Conservation (phyloP, 2,797 vertebrate genomes). For the Hylomyscus alleni region DNA sequence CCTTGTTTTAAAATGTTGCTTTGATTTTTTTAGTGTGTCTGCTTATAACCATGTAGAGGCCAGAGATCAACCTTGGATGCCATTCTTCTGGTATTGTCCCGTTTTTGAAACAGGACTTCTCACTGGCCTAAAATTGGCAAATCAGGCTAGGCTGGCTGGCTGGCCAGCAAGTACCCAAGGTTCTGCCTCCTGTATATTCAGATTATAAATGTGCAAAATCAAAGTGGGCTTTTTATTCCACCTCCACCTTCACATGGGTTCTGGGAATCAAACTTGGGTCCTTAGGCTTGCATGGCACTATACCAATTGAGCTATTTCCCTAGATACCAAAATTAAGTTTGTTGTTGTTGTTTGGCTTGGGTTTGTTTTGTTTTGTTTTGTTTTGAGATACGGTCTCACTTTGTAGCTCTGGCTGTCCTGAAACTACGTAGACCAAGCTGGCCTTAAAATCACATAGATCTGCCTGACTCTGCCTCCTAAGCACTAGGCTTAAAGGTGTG, state of each 20-base stretch:
- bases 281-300: not conserved
- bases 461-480: not conserved
- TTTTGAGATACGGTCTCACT: not conserved
- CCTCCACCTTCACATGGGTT: not conserved
- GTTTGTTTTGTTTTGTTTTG: not conserved
- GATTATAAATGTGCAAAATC: not conserved
- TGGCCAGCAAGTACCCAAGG: not conserved
- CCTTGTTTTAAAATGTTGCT: slow-evolving; percentile 57
- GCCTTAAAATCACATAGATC: not conserved
- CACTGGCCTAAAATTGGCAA: not conserved
- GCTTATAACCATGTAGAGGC: not conserved
- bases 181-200: not conserved
- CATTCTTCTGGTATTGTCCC: not conserved
- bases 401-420: not conserved
- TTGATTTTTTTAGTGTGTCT: not conserved
- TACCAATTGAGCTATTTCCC: not conserved
- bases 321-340: not conserved
- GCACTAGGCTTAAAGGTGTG: not conserved
- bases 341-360: not conserved
- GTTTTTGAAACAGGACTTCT: not conserved
- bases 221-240: not conserved
- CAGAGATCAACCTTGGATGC: not conserved
- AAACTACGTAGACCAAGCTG: not conserved
- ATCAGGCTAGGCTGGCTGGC: not conserved
- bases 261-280: not conserved